Evolutionary conservation across 2,113 vertebrate species (phyloP).

Genomic region (Engraulis encrasicolus): DNA sequence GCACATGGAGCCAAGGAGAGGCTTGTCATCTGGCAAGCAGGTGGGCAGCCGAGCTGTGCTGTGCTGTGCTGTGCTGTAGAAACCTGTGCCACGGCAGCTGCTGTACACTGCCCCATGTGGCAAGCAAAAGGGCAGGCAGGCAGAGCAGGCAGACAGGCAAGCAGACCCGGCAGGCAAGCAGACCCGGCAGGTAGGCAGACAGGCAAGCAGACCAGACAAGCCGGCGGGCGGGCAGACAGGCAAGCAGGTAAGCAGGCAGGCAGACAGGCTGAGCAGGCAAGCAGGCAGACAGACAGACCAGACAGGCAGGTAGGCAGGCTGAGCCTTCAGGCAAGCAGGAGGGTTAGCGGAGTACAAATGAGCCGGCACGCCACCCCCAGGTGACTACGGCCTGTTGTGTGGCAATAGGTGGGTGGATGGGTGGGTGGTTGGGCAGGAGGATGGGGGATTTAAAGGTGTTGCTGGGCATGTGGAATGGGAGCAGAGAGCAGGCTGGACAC

Average conservation of each 20-base stretch:
- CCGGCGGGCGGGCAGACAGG: too few species aligned
- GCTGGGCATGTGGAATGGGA: too few species aligned
- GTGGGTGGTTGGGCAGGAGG: too few species aligned
- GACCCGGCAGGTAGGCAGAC: too few species aligned
- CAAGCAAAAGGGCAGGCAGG: background rate
- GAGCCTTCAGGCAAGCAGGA: background rate
- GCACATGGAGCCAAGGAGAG: background rate
- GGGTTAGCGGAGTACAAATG: background rate
- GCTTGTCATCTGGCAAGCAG: conserved; percentile 5
- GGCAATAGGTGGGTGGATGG: too few species aligned
- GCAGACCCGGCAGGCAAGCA: too few species aligned
- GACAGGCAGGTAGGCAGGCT: too few species aligned
- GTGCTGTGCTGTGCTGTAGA: too few species aligned
- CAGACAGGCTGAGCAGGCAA: background rate
- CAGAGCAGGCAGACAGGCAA: too few species aligned
- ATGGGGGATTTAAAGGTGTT: too few species aligned
- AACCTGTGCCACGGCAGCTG: background rate
- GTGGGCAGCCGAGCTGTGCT: background rate
- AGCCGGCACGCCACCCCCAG: background rate
- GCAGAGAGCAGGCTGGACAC: background rate
- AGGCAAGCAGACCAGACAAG: background rate
- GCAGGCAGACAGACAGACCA: too few species aligned
- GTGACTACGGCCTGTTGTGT: background rate
- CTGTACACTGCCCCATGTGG: background rate
- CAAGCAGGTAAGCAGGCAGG: too few species aligned